phyloP scores from a whole-genome alignment of 2,113 vertebrate species.

The Perca schrenkii region DNA sequence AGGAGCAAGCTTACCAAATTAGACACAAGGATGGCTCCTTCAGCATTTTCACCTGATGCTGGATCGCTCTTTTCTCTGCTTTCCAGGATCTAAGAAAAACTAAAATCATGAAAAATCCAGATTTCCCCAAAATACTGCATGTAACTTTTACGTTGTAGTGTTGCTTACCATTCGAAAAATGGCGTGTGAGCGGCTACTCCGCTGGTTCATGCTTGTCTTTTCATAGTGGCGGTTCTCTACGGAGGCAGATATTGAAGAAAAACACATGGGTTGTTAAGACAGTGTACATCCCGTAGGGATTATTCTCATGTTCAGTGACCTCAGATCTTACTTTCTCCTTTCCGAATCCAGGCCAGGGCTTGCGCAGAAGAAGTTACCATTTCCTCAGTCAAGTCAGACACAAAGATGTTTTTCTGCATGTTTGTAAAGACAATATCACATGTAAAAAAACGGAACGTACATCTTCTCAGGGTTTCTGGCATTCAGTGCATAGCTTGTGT shows the following conservation, averaged over 20 bases:
- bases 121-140: not conserved
- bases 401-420: slow-evolving; percentile 92
- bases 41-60: slow-evolving; percentile 86
- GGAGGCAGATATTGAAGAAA: slow-evolving; percentile 17
- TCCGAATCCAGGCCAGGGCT: slow-evolving; percentile 92
- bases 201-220: slow-evolving; percentile 96
- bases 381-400: slow-evolving; percentile 94
- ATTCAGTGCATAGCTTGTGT: not conserved
- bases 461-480: not conserved
- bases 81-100: slow-evolving; percentile 90
- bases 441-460: not conserved
- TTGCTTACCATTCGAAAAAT: slow-evolving; percentile 95
- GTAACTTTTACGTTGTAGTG: too few relatives aligned
- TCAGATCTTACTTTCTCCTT: slow-evolving; percentile 92
- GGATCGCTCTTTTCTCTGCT: slow-evolving; percentile 91
- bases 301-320: not conserved
- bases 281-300: rapidly evolving
- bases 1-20: slow-evolving; percentile 88
- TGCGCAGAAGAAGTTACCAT: slow-evolving; percentile 90
- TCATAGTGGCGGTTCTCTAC: slow-evolving; percentile 95
- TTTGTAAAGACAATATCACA: not conserved
- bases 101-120: not conserved
- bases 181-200: slow-evolving; percentile 96
- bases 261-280: not conserved
- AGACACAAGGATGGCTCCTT: slow-evolving; percentile 95